Evolutionary conservation across 2,888 invertebrate genomes (phyloP), one percentile per base, ranked within the genome.

Genomic region (Diogma glabrata): DNA sequence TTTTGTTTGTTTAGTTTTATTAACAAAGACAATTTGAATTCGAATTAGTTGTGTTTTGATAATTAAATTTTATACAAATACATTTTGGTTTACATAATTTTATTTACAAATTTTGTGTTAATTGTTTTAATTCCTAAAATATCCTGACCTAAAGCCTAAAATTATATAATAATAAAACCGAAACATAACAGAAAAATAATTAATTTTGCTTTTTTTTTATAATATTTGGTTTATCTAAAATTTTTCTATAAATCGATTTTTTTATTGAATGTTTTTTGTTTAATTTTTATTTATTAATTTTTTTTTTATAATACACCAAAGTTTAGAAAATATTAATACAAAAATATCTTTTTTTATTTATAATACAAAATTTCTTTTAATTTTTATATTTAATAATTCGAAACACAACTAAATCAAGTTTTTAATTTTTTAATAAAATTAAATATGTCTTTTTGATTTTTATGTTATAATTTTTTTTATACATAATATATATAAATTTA

Each of bases 51-150:
- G 43, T 43, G 43, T 43, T 43, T 43, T 43, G 43, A 43, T 43
- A n/a, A n/a, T n/a, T n/a, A n/a, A n/a, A n/a, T n/a, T n/a, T n/a
- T n/a, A n/a, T n/a, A 22, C 22, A 20, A 40, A 40, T 40, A 40
- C 20, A 17, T n/a, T n/a, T n/a, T n/a, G 20, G 22, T 19, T 40
- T 22, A 6, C 23, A 14, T 8, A 40, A 43, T 22, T 10, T 46
- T 46, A 46, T 46, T 46, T 46, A 46, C 46, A 46, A 24, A 26
- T 26, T 24, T 46, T 46, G 23, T 30, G 3, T 47, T 17, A 30
- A 33, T 28, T 30, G 36, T 49, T 51, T 77, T 76, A 79, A 79
- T 70, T 75, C 78, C 79, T 79, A 79, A 79, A 78, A 71, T 72
- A 74, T 43, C 23, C 23, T 43, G 43, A 43, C 43, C 43, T 43